Percentiles rank a stretch among this genome's conserved stretches.
Conservation (phyloP, 2,113 vertebrate species). For the Thalassoma bifasciatum region DNA sequence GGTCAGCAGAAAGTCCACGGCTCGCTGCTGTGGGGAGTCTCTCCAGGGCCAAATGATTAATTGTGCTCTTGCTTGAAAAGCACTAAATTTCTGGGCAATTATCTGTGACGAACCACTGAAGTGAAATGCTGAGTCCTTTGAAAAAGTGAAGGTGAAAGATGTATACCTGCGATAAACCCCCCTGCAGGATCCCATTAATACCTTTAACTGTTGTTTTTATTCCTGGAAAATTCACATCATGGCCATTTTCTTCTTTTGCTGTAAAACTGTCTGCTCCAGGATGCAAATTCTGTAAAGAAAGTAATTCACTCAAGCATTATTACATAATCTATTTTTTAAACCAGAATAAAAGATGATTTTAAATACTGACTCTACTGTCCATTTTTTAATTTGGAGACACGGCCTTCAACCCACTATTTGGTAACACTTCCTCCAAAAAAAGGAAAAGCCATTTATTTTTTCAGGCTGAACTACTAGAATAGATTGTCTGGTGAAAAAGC, state of each 20-base stretch:
- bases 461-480: too few species aligned
- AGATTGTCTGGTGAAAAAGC: too few species aligned
- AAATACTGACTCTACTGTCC: too few species aligned
- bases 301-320: too few species aligned
- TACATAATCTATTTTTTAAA: too few species aligned
- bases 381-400: neutral
- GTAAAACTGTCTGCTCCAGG: neutral
- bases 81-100: conserved; percentile 75
- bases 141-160: conserved; percentile 37
- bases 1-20: conserved; percentile 78
- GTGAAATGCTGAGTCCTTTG: conserved; percentile 61
- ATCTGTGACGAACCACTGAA: conserved; percentile 56
- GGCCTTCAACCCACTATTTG: neutral
- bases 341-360: too few species aligned
- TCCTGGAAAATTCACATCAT: neutral
- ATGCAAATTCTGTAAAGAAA: too few species aligned
- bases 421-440: neutral
- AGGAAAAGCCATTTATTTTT: too few species aligned
- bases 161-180: conserved; percentile 22
- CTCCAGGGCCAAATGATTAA: conserved; percentile 75
- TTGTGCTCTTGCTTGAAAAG: conserved; percentile 64
- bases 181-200: neutral
- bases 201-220: neutral
- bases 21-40: conserved; percentile 49
- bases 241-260: too few species aligned